These are phyloP conservation scores for Grus americana DNA, from an alignment of 2,113 vertebrate genomes.

Conservation along the genomic window DNA sequence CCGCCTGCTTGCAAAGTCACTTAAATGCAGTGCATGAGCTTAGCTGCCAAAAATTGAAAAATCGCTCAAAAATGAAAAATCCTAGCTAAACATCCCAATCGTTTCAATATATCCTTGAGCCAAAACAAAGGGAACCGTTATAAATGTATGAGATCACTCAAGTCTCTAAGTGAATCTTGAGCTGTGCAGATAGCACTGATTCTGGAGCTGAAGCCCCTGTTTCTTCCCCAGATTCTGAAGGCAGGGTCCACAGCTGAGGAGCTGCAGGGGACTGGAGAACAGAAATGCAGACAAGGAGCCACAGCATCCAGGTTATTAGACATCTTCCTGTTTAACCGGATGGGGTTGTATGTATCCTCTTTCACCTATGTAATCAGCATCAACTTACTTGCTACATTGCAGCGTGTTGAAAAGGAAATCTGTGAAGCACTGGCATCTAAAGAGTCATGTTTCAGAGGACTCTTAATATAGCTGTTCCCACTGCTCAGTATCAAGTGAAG, in stretches of 20 bases:
- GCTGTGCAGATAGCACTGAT: neutral
- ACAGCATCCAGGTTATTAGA: neutral
- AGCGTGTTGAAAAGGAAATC: neutral
- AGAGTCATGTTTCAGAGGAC: neutral
- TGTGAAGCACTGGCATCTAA: neutral
- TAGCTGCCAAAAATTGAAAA: neutral
- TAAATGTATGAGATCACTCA: neutral
- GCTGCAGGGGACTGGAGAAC: neutral
- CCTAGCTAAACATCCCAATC: neutral
- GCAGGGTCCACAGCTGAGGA: neutral
- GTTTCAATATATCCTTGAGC: neutral
- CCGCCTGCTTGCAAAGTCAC: neutral
- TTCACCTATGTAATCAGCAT: neutral
- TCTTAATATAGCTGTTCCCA: neutral
- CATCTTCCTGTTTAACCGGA: neutral
- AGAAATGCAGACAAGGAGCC: neutral
- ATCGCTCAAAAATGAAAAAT: neutral
- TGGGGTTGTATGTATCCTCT: neutral
- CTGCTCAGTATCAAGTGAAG: neutral
- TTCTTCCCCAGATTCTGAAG: neutral
- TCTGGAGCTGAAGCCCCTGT: neutral
- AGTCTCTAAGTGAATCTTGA: neutral
- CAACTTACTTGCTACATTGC: neutral
- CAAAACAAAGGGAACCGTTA: neutral
- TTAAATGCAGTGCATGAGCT: neutral